Evolutionary conservation across 2,888 invertebrate species (phyloP).

Genomic region (Erebia aethiops): DNA sequence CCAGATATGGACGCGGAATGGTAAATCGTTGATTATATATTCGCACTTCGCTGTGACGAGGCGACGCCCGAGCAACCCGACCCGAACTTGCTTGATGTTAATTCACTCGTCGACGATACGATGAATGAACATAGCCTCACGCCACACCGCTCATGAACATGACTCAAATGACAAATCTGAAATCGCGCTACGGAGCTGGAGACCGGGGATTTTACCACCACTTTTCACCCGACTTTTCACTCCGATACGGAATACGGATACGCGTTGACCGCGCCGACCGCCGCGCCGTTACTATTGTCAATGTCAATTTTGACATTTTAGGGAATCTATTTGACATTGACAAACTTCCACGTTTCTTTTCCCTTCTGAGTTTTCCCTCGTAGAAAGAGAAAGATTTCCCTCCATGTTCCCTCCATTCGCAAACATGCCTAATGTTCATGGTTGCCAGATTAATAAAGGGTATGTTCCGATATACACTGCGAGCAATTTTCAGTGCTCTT

Average conservation of each 20-base stretch:
- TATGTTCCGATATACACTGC: no score
- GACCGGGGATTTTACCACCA: slow-evolving; percentile 12
- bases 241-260: neutral
- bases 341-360: neutral
- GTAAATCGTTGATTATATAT: slow-evolving; percentile 69
- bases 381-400: no score
- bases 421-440: no score
- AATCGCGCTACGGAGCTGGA: slow-evolving; percentile 4
- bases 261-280: neutral
- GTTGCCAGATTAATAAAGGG: no score
- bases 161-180: neutral
- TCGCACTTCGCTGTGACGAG: slow-evolving; percentile 68
- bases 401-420: no score
- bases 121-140: slow-evolving; percentile 41
- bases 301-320: neutral
- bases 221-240: slow-evolving; percentile 12
- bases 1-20: slow-evolving; percentile 64
- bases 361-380: no score
- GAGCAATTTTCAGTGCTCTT: no score
- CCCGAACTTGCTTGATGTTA: slow-evolving; percentile 37
- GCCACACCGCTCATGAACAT: slow-evolving; percentile 39
- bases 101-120: slow-evolving; percentile 51
- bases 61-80: slow-evolving; percentile 55
- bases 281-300: no score
- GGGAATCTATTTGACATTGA: slow-evolving; percentile 6